phyloP scores from a whole-genome alignment of 37 sponge, comb jelly and placozoan species.

The Cliona cf. orientalis region DNA sequence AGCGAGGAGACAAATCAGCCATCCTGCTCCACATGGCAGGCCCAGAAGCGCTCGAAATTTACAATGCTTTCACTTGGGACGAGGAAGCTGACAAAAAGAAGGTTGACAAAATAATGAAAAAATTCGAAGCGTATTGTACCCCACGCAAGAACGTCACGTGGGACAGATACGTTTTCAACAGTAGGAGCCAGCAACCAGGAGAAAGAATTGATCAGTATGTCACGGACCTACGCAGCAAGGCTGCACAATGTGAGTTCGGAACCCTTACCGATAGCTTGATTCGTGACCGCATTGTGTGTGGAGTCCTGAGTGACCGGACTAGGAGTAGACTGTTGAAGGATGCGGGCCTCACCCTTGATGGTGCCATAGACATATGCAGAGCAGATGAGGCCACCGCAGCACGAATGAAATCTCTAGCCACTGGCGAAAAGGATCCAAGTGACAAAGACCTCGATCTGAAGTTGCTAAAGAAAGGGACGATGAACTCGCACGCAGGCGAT shows the following conservation, averaged over 20 bases:
- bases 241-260: conserved; percentile 27
- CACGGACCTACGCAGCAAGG: conserved; percentile 9
- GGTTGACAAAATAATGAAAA: conserved; percentile 10
- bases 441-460: not conserved
- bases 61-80: conserved; percentile 26
- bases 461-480: too few species aligned
- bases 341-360: conserved; percentile 8
- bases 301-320: conserved; percentile 19
- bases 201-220: conserved; percentile 44
- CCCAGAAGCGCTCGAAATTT: conserved; percentile 28
- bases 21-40: conserved; percentile 33
- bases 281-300: conserved; percentile 38
- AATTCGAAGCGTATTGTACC: conserved; percentile 33
- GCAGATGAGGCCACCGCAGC: conserved; percentile 29
- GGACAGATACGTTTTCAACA: conserved; percentile 54
- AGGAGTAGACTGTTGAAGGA: conserved; percentile 31
- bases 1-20: conserved; percentile 7
- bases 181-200: conserved; percentile 27
- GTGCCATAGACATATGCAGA: conserved; percentile 38
- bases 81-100: conserved; percentile 1
- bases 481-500: not conserved
- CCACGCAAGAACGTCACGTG: conserved; percentile 40
- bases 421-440: not conserved
- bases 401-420: conserved; percentile 25
- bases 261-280: conserved; percentile 41